These are phyloP conservation scores for Globicephala melas DNA, from an alignment of 2,113 vertebrate genomes.

Conservation along the genomic window DNA sequence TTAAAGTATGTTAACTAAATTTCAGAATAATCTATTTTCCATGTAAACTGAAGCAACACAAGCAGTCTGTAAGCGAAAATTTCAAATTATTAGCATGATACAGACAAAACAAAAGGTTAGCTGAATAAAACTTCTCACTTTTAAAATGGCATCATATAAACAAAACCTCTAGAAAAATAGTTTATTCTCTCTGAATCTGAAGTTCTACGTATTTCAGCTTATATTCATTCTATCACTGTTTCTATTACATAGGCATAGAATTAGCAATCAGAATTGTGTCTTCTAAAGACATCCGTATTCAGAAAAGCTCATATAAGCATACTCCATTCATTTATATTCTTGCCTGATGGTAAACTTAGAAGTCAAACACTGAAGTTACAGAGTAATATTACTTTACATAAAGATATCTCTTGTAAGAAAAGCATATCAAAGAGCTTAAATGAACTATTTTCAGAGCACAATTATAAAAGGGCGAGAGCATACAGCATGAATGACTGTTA, in stretches of 20 bases:
- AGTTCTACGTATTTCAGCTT: not conserved
- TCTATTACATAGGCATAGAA: constrained; percentile 23
- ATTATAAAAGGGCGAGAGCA: not conserved
- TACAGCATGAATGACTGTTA: constrained; percentile 25
- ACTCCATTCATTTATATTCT: constrained; percentile 63
- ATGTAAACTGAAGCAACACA: not conserved
- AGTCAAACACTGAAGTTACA: constrained; percentile 53
- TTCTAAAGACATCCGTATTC: constrained; percentile 52
- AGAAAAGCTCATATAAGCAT: constrained; percentile 36
- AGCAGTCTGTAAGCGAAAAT: constrained; percentile 22
- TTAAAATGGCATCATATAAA: not conserved
- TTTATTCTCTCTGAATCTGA: not conserved
- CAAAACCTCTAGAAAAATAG: constrained; percentile 14
- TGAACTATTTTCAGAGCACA: constrained; percentile 53
- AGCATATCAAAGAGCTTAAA: constrained; percentile 5
- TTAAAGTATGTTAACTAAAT: not conserved
- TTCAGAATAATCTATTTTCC: not conserved
- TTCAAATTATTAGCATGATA: not conserved
- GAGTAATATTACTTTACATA: constrained; percentile 42
- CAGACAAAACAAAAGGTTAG: not conserved
- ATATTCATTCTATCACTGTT: not conserved
- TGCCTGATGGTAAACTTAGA: constrained; percentile 54
- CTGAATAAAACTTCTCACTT: not conserved
- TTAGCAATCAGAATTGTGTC: constrained; percentile 35
- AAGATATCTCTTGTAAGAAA: constrained; percentile 28